These are phyloP conservation scores for Amblyopsis hoosieri DNA, from an alignment of 2,797 vertebrate genomes.

Conservation along the genomic window DNA sequence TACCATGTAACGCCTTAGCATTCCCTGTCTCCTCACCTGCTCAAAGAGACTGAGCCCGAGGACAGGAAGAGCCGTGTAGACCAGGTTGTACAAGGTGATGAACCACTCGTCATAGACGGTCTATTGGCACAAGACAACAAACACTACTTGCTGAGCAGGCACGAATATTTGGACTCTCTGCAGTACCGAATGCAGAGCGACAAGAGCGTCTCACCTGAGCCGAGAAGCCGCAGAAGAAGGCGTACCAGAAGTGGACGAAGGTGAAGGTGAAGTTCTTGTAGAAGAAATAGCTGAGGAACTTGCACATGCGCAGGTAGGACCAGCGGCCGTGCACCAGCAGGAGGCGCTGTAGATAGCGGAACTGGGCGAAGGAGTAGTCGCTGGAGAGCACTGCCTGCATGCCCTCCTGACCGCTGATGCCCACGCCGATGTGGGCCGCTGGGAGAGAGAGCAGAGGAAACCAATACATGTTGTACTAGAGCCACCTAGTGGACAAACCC, in stretches of 20 bases:
- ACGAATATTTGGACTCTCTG: no score
- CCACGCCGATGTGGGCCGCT: constrained; percentile 93
- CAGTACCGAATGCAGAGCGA: no score
- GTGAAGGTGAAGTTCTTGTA: constrained; percentile 98
- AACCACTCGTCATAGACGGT: constrained; percentile 95
- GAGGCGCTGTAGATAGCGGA: constrained; percentile 91
- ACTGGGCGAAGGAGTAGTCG: constrained; percentile 92
- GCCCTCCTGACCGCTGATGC: constrained; percentile 93
- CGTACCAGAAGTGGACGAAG: constrained; percentile 94
- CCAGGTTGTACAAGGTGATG: constrained; percentile 90
- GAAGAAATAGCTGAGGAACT: constrained; percentile 94
- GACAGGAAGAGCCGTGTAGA: constrained; percentile 92
- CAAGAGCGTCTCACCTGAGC: constrained; percentile 84
- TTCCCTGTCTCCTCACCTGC: constrained; percentile 77
- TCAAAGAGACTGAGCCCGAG: constrained; percentile 92
- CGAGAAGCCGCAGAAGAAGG: constrained; percentile 94
- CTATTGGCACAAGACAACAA: constrained; percentile 61
- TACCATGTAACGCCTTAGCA: no score
- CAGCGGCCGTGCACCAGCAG: constrained; percentile 93
- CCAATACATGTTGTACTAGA: background rate
- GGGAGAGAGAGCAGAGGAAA: background rate
- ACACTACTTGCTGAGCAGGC: background rate
- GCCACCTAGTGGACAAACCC: background rate
- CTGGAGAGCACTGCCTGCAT: constrained; percentile 93
- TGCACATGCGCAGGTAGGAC: constrained; percentile 97